Evolutionary conservation across 1,140 invertebrate species (phyloP), one percentile per base, ranked within the genome.

Genomic region (Meloidogyne floridensis): DNA sequence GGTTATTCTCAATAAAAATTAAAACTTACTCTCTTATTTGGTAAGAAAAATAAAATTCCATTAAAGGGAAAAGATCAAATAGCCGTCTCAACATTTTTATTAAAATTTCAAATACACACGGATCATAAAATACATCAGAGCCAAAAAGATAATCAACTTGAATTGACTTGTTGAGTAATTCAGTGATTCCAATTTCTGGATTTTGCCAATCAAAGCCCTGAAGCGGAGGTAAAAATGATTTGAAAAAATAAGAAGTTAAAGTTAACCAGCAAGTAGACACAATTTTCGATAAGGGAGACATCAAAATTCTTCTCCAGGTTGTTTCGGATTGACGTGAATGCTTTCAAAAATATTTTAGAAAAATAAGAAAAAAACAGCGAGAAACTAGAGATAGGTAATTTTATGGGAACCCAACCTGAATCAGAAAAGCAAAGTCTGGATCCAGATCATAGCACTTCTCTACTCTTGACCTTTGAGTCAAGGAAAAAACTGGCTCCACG

Each of bases 101-200:
- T 3, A 88, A 80, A 13, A 85, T n/a, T 4, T 72, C 47, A 79
- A 88, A 88, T 2, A 88, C 84, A 32, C 72, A 74, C 15, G 88
- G 84, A 80, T 88, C 88, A 77, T 82, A 88, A 73, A 88, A 88
- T 13, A 87, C 83, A 76, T 88, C 87, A 15, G 87, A 88, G 3
- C 81, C 87, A n/a, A 88, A 11, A n/a, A 88, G 74, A 32, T 78
- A 80, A 69, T 87, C 84, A 15, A 87, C 51, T 6, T 43, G 47
- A 18, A 54, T 65, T 15, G 51, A 65, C 20, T 77, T 56, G 13
- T 51, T 43, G 53, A 85, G 59, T 51, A 87, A 71, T 9, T 47
- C 13, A 8, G 32, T 13, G n/a, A 83, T 59, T 0, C 83, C 85
- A 18, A 73, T 70, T 51, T 83, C 70, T 20, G 77, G 59, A n/a